Evolutionary conservation across 2,797 vertebrate genomes (phyloP), one percentile per base, ranked within the genome.

Genomic region (Chaetodon trifasciatus): DNA sequence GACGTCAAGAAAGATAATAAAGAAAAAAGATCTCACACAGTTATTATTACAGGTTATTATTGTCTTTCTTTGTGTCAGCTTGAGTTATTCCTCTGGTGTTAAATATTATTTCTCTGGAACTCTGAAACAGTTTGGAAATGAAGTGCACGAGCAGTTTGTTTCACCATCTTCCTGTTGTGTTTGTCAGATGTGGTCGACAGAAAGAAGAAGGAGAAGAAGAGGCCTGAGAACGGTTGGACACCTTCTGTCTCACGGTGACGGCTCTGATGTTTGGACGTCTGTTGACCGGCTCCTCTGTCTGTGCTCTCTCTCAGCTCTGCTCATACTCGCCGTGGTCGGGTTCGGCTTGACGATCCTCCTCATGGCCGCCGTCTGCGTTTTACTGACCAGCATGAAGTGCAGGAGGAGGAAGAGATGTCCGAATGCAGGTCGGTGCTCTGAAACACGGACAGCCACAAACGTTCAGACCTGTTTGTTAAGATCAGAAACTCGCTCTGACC

Each of bases 321-420:
- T 92, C 70, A 1, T 88, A 28, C 65, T 63, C 0, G 78, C 79
- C 0, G 81, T 87, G 0, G 60, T 63, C 0, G 53, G 83, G 0
- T 12, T 83, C 67, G 76, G 50, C 1, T 15, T 88, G 0, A 76
- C 84, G 79, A 40, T 86, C 8, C 0, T 88, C 37, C 63, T 93
- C 9, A 24, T 67, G 39, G 58, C n/a, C 0, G 40, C 60, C 0
- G 52, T 88, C 39, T 87, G 88, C 9, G 46, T 86, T 19, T n/a
- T 90, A 16, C 79, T 91, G 74, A 82, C 6, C 40, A 55, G 68
- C 73, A 2, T 65, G 16, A 88, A 37, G 78, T 87, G 83, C 79
- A 72, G 58, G 57, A 89, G 57, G 76, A 91, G 3, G 65, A 82
- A 10, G 61, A 85, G 52, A 0, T 3, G 28, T 32, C 28, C 28